A percentile compares a stretch with the other conserved stretches of the same genome.
phyloP scores from a whole-genome alignment of 2,888 invertebrate genomes.

The Seira ritae region DNA sequence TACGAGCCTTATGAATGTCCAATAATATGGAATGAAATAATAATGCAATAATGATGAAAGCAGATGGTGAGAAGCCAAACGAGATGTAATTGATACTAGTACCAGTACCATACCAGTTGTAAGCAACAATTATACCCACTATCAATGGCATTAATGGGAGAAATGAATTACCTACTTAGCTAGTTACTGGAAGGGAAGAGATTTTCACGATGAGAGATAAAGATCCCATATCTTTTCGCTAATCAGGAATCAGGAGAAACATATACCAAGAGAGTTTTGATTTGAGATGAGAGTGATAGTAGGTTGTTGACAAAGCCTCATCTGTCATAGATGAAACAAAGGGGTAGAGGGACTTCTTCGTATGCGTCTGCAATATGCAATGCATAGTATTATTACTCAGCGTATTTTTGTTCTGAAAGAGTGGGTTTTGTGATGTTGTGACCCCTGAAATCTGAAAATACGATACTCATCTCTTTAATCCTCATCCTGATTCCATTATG shows the following conservation, averaged over 20 bases:
- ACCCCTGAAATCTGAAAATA: conserved; percentile 28
- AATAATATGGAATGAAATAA: conserved; percentile 26
- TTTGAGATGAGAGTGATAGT: too few species aligned
- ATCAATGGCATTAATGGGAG: conserved; percentile 3
- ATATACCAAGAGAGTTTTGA: background rate
- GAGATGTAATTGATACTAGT: conserved; percentile 50
- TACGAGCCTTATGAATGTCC: background rate
- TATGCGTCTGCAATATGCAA: too few species aligned
- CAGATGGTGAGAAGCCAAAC: conserved; percentile 47
- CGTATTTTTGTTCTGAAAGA: too few species aligned
- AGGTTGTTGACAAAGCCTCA: conserved; percentile 15
- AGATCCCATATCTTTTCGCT: background rate
- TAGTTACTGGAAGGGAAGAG: too few species aligned
- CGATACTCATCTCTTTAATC: conserved; percentile 31
- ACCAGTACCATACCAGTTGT: too few species aligned
- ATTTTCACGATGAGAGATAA: conserved; percentile 11
- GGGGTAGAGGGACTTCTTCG: too few species aligned
- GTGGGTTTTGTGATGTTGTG: too few species aligned
- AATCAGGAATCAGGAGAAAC: conserved; percentile 13
- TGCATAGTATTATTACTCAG: too few species aligned
- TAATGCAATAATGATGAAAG: conserved; percentile 52
- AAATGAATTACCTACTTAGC: too few species aligned
- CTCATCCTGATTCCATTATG: too few species aligned
- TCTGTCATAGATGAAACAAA: conserved; percentile 29
- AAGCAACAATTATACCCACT: conserved; percentile 18